Base-by-base conservation (phyloP, 2,113 vertebrate genomes). In the Raphicerus campestris region DNA sequence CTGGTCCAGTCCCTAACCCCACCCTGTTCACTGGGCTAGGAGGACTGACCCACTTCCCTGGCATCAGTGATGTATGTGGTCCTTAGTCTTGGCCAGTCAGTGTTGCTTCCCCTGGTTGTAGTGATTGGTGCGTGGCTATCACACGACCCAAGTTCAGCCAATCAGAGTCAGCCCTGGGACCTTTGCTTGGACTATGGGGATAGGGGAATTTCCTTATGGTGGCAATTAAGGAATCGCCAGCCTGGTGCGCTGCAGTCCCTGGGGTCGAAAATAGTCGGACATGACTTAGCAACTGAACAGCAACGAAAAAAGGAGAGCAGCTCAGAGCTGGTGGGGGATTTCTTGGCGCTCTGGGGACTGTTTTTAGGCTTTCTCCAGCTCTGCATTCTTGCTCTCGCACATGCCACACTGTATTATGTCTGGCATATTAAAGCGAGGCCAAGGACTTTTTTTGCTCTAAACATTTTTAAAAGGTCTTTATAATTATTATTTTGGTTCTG, bases 401-500 rank as follows among this genome's bases (percentile, higher is more conserved):
- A 90, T 35, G 24, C 15, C 42, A 47, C 28, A 17, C 20, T 78
- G 24, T 26, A 26, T 63, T 47, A 35, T 10, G 14, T 87, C 26
- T n/a, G 32, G n/a, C 42, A 45, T 51, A 55, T 55, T 80, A 56
- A 83, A 93, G 47, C 8, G 16, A 80, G 82, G 58, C 53, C 66
- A 14, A 84, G 39, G 86, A 22, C 8, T 22, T 75, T 45, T 77
- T 73, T 75, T 53, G 30, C 35, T 84, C 26, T 53, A 61, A 78
- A 85, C 42, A 42, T 47, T 93, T 63, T 61, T 24, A 47, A 81
- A 66, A 80, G 30, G 9, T 85, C 81, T 81, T 90, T 55, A 35
- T 58, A 87, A 63, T 85, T 51, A 63, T 82, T 77, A 60, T 87
- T 90, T 77, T 86, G 63, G n/a, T n/a, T 86, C 60, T 66, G 47